Conservation (phyloP, 2,888 invertebrate genomes). For the Sarcophaga caerulescens region DNA sequence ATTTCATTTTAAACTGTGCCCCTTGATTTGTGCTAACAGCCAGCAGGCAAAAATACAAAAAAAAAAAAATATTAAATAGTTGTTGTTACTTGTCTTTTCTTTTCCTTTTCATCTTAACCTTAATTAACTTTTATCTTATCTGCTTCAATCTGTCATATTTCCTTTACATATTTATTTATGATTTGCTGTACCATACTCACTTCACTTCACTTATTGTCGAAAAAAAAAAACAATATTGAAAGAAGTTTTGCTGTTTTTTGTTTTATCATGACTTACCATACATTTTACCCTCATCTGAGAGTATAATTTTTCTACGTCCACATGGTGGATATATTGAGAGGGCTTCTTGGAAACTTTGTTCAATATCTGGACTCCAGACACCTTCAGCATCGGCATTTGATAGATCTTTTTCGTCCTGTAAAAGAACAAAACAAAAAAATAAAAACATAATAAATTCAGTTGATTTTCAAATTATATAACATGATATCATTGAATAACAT, state of each 20-base stretch:
- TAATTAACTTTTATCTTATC: slow-evolving; percentile 48
- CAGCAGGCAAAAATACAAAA: not conserved
- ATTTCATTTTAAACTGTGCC: too few relatives aligned
- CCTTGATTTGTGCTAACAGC: not conserved
- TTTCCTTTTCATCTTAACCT: slow-evolving; percentile 23
- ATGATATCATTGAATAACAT: not conserved
- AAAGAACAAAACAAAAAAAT: slow-evolving; percentile 58
- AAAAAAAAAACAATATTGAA: not conserved
- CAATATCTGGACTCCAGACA: slow-evolving; percentile 99
- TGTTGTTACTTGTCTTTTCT: not conserved
- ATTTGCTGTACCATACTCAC: not conserved
- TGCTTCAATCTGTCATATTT: slow-evolving; percentile 27
- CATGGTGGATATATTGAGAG: slow-evolving; percentile 99
- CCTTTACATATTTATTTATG: not conserved
- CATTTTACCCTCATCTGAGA: slow-evolving; percentile 99
- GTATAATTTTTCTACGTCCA: slow-evolving; percentile 99
- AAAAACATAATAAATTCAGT: not conserved
- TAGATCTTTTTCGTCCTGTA: slow-evolving; percentile 92
- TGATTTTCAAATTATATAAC: not conserved
- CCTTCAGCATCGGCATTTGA: slow-evolving; percentile 99
- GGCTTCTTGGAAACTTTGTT: slow-evolving; percentile 99
- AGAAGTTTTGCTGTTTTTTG: too few relatives aligned
- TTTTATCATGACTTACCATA: slow-evolving; percentile 91
- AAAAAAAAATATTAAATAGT: not conserved
- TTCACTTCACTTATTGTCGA: not conserved